These are phyloP conservation scores for Phlogophora meticulosa DNA, from an alignment of 2,888 invertebrate species.

Conservation along the genomic window DNA sequence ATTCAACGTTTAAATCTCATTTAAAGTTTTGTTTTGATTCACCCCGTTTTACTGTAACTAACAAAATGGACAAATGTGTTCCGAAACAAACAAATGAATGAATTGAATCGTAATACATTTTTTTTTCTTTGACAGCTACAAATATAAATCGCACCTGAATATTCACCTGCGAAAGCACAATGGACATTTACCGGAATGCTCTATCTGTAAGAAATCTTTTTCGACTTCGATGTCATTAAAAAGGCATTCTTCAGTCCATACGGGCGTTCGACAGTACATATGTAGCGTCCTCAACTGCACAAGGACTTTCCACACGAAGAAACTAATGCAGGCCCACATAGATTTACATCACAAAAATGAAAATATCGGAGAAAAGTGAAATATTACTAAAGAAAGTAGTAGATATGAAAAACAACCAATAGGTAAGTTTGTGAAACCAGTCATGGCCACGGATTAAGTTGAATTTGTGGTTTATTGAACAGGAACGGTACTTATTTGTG, in stretches of 20 bases:
- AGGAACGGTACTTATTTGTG: too few species aligned
- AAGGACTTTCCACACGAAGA: constrained; percentile 68
- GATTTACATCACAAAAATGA: constrained; percentile 45
- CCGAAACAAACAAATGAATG: too few species aligned
- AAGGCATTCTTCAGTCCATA: constrained; percentile 68
- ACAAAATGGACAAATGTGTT: too few species aligned
- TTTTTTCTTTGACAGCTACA: constrained; percentile 65
- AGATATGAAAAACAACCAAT: not conserved
- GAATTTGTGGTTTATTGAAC: not conserved
- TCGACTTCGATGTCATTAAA: constrained; percentile 50
- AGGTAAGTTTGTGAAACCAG: not conserved
- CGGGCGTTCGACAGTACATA: constrained; percentile 63
- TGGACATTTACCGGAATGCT: constrained; percentile 64
- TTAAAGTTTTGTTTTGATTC: too few species aligned
- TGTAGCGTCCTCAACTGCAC: constrained; percentile 63
- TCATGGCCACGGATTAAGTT: not conserved
- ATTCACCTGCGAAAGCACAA: constrained; percentile 70
- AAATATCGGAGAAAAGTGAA: not conserved
- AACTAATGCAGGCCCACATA: constrained; percentile 67
- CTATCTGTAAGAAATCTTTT: constrained; percentile 63
- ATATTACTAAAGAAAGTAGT: not conserved
- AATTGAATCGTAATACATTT: too few species aligned
- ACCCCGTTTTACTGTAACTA: too few species aligned
- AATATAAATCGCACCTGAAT: constrained; percentile 71
- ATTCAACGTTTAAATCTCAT: too few species aligned